phyloP scores from a whole-genome alignment of 2,888 invertebrate genomes.

The Lasioglossum marginatum region DNA sequence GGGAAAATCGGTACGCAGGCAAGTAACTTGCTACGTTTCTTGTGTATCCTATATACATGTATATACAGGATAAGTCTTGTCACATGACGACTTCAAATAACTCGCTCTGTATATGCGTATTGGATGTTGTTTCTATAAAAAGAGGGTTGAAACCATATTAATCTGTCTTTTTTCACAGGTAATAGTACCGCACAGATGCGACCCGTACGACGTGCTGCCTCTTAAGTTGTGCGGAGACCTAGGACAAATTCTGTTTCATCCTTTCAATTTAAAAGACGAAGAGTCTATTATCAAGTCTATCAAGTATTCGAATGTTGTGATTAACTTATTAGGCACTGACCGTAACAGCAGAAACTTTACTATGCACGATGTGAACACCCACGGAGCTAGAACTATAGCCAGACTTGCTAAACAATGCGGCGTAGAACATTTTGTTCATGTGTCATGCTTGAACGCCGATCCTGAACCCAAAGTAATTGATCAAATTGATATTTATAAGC shows the following conservation, averaged over 20 bases:
- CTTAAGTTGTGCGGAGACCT: constrained; percentile 96
- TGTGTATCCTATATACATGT: not conserved
- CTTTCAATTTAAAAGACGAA: constrained; percentile 93
- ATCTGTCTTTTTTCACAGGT: constrained; percentile 87
- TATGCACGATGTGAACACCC: constrained; percentile 94
- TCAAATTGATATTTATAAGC: not conserved
- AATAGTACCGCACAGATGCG: constrained; percentile 96
- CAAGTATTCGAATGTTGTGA: constrained; percentile 98
- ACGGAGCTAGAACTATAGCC: constrained; percentile 93
- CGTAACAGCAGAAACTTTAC: constrained; percentile 96
- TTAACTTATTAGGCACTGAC: constrained; percentile 96
- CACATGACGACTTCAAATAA: too few species aligned
- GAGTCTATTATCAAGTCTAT: constrained; percentile 93
- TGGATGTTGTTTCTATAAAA: not conserved
- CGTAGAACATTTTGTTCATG: constrained; percentile 96
- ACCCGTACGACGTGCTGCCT: constrained; percentile 91
- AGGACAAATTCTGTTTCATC: constrained; percentile 96
- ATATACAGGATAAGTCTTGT: not conserved
- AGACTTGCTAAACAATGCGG: constrained; percentile 90
- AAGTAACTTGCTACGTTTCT: constrained; percentile 29
- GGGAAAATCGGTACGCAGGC: constrained; percentile 94
- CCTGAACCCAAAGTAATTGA: constrained; percentile 87
- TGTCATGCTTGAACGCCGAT: constrained; percentile 94
- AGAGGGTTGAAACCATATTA: not conserved
- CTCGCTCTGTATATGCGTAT: not conserved